phyloP scores from a whole-genome alignment of 1,140 invertebrate genomes.

The Philopotamus ludificatus region DNA sequence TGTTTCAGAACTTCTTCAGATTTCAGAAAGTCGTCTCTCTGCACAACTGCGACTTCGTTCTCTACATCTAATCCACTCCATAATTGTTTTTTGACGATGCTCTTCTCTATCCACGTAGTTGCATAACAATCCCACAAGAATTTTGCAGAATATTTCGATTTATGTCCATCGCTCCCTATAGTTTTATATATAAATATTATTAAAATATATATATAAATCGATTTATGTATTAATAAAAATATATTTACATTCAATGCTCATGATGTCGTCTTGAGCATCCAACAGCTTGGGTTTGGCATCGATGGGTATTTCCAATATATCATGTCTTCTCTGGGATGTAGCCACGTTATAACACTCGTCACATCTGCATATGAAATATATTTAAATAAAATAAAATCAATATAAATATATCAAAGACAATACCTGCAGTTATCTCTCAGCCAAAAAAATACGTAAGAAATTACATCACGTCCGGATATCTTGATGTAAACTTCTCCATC shows the following conservation, averaged over 20 bases:
- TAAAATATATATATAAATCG: not conserved
- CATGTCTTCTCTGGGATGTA: conserved; percentile 50
- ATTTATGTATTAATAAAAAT: not conserved
- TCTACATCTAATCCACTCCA: conserved; percentile 47
- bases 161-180: conserved; percentile 53
- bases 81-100: conserved; percentile 42
- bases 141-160: conserved; percentile 47
- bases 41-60: conserved; percentile 44
- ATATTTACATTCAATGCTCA: conserved; percentile 42
- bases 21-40: conserved; percentile 48
- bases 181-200: not conserved
- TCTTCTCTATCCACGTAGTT: conserved; percentile 44
- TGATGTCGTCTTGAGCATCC: conserved; percentile 24
- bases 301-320: conserved; percentile 51
- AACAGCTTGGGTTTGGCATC: conserved; percentile 39
- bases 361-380: conserved; percentile 45
- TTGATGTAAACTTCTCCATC: conserved; percentile 42
- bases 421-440: conserved; percentile 57
- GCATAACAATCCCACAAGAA: conserved; percentile 50
- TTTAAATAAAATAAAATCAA: conserved; percentile 2
- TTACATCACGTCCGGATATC: conserved; percentile 42
- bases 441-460: conserved; percentile 51
- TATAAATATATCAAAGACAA: conserved; percentile 20
- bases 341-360: conserved; percentile 49
- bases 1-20: conserved; percentile 44